Conservation (phyloP, 1,140 invertebrate species). For the Zaprionus tsacasi region DNA sequence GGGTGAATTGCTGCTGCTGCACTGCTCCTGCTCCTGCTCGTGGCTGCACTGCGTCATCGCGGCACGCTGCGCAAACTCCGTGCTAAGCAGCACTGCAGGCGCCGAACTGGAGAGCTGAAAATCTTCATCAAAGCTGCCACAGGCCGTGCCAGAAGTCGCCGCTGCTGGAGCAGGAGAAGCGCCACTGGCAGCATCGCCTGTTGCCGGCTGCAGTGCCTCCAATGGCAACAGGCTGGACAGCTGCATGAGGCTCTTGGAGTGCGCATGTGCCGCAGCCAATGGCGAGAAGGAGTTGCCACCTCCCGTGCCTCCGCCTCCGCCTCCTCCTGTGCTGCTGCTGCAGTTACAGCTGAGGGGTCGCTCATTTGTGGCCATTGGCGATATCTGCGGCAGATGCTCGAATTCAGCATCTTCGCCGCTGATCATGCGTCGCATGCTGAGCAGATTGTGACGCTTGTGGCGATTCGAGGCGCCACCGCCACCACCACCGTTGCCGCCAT, state of each 20-base stretch:
- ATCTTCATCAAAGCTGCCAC: slow-evolving; percentile 61
- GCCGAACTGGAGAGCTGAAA: slow-evolving; percentile 73
- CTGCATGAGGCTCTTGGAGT: slow-evolving; percentile 73
- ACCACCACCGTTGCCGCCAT: not conserved
- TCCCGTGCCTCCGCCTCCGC: not conserved
- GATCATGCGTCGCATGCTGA: slow-evolving; percentile 74
- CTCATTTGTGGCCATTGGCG: slow-evolving; percentile 84
- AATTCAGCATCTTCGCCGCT: slow-evolving; percentile 68
- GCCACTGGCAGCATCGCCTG: not conserved
- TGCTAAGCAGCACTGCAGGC: slow-evolving; percentile 69
- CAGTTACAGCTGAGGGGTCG: slow-evolving; percentile 84
- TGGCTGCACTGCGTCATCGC: not conserved
- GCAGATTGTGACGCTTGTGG: slow-evolving; percentile 62
- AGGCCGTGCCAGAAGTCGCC: not conserved
- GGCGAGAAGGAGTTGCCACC: slow-evolving; percentile 22
- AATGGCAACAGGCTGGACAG: slow-evolving; percentile 13
- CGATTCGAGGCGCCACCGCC: not conserved
- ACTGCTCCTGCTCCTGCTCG: not conserved
- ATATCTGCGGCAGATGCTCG: slow-evolving; percentile 66
- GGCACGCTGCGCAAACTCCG: slow-evolving; percentile 43
- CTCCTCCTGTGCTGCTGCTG: slow-evolving; percentile 26
- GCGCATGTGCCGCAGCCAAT: slow-evolving; percentile 51
- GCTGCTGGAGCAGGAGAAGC: not conserved
- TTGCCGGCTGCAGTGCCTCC: not conserved
- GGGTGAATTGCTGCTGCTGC: slow-evolving; percentile 57